Percentiles rank a stretch among this genome's conserved stretches.
phyloP scores from a whole-genome alignment of 2,888 invertebrate species.

The Hedya salicella region DNA sequence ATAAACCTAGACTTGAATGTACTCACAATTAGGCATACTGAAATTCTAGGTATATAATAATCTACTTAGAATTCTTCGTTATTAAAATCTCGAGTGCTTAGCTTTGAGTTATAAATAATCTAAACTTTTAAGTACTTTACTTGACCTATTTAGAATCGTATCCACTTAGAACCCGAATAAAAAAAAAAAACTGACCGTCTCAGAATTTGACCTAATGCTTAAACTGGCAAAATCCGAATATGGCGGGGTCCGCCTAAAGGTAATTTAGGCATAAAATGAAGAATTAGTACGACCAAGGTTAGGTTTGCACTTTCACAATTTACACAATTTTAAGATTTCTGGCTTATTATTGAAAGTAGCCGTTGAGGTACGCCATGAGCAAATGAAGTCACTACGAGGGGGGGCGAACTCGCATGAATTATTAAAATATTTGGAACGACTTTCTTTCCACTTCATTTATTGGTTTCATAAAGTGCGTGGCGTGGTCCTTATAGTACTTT shows the following conservation, averaged over 20 bases:
- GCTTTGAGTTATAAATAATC: too few relatives aligned
- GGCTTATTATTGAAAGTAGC: background rate
- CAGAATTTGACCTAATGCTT: too few relatives aligned
- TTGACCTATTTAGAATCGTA: too few relatives aligned
- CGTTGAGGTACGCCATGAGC: conserved; percentile 9
- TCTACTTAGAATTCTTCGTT: too few relatives aligned
- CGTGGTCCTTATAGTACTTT: conserved; percentile 10
- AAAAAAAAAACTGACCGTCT: too few relatives aligned
- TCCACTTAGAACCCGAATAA: too few relatives aligned
- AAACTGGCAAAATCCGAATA: too few relatives aligned
- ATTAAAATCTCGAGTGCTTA: too few relatives aligned
- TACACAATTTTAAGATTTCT: background rate
- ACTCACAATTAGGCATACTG: too few relatives aligned
- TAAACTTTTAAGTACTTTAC: too few relatives aligned
- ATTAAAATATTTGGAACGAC: background rate
- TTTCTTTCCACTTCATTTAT: background rate
- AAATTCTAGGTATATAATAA: too few relatives aligned
- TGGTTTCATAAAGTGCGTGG: background rate
- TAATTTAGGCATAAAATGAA: conserved; percentile 12
- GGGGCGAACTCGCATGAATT: background rate
- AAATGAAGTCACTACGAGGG: background rate
- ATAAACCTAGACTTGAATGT: too few relatives aligned
- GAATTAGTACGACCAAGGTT: background rate
- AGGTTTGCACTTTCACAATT: background rate
- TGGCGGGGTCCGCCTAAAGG: conserved; percentile 2